Conservation (phyloP, 2,888 invertebrate genomes). For the Acrobasis suavella region DNA sequence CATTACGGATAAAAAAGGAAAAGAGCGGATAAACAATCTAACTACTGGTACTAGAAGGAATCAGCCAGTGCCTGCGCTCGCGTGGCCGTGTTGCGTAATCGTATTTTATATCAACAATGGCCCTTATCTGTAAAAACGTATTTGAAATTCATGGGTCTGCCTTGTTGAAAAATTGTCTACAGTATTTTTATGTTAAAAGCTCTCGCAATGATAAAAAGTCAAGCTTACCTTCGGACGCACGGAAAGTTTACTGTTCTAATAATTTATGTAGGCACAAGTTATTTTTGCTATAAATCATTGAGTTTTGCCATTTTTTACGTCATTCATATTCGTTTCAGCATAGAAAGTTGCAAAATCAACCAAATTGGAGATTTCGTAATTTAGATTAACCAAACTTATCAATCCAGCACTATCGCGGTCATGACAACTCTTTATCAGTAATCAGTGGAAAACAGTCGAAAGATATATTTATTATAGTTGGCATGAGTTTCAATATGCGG, state of each 20-base stretch:
- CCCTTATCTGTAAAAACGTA: conserved; percentile 75
- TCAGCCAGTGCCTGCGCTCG: conserved; percentile 53
- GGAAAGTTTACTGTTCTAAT: conserved; percentile 46
- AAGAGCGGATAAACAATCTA: too few relatives aligned
- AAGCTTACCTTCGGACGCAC: conserved; percentile 47
- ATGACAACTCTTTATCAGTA: too few relatives aligned
- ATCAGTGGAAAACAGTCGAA: too few relatives aligned
- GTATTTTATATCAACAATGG: conserved; percentile 77
- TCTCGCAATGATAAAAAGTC: conserved; percentile 62
- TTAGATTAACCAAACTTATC: too few relatives aligned
- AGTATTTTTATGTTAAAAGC: conserved; percentile 67
- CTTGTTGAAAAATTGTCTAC: conserved; percentile 70
- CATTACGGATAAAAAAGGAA: too few relatives aligned
- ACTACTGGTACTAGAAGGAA: neutral
- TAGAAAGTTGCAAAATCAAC: too few relatives aligned
- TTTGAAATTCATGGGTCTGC: conserved; percentile 74
- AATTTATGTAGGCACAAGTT: conserved; percentile 47
- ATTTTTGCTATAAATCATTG: conserved; percentile 40
- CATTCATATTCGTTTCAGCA: neutral
- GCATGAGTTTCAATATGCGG: too few relatives aligned
- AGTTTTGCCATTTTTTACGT: conserved; percentile 28
- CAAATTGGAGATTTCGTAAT: too few relatives aligned
- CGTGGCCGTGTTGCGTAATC: conserved; percentile 75
- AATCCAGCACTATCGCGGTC: too few relatives aligned
- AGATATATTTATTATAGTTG: too few relatives aligned